Base-by-base conservation (phyloP, 2,113 vertebrate genomes). In the Lynx canadensis region DNA sequence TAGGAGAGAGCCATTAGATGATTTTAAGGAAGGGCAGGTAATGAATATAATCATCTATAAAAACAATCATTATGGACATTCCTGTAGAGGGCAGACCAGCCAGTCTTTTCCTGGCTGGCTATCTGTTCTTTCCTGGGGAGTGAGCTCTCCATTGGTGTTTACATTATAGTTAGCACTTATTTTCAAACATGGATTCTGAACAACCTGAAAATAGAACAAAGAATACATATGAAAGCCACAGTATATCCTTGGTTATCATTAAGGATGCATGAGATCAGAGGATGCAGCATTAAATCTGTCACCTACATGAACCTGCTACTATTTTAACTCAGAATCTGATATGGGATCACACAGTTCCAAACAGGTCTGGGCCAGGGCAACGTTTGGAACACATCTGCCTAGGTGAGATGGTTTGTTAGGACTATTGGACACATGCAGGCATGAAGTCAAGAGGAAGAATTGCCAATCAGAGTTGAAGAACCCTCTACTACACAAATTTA, bases 361-460 rank as follows among this genome's bases (percentile, higher is more conserved):
- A 41, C 3, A 38, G 6, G 0, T 45, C 5, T 52, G 19, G 9
- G 19, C 2, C 29, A 52, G 18, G 4, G 13, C 21, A 29, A n/a
- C 0, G 18, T 3, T 18, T 18, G 33, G 10, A 55, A 31, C 36
- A 3, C 2, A 1, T 69, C 19, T 71, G 23, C 12, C 12, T 41
- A 52, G 13, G 3, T 31, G 16, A 27, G 23, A 29, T 48, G 38
- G 23, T 19, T 60, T 79, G 14, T n/a, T n/a, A 81, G 57, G 9
- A 33, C 19, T 7, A 15, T 11, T 82, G 19, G n/a, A 11, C 14
- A 57, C 6, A 21, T 8, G 38, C 12, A 15, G 25, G 31, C 23
- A 89, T 88, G 15, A 66, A 50, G 15, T 7, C 18, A 41, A 55
- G 19, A 88, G 36, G 36, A 66, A 85, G 45, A 88, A 74, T n/a